These are phyloP conservation scores for Drosophila incognita DNA, from an alignment of 2,888 invertebrate genomes.

Conservation along the genomic window DNA sequence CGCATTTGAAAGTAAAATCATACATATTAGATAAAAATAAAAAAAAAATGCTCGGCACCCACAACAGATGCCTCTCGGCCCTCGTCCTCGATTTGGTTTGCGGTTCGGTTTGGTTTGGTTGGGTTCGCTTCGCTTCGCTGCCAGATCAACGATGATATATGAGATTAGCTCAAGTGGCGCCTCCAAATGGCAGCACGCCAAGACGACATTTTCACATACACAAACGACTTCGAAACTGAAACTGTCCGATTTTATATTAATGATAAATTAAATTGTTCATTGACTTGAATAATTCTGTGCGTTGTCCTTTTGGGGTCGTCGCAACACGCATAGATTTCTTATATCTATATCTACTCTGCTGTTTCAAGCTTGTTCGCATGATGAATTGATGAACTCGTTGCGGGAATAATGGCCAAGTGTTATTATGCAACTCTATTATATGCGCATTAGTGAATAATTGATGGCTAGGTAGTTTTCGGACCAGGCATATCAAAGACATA, in stretches of 20 bases:
- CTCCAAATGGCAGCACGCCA: constrained; percentile 74
- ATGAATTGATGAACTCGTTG: constrained; percentile 68
- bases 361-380: constrained; percentile 34
- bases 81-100: constrained; percentile 3
- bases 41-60: constrained; percentile 38
- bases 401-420: constrained; percentile 38
- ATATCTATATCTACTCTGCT: neutral
- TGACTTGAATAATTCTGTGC: constrained; percentile 80
- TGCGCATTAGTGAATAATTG: constrained; percentile 70
- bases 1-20: constrained; percentile 79
- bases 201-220: constrained; percentile 62
- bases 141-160: constrained; percentile 76
- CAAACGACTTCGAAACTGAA: constrained; percentile 17
- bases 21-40: constrained; percentile 73
- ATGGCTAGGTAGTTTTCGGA: constrained; percentile 44
- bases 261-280: constrained; percentile 82
- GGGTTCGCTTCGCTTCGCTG: constrained; percentile 34
- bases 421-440: constrained; percentile 73
- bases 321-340: constrained; percentile 57
- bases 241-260: constrained; percentile 79
- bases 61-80: constrained; percentile 36
- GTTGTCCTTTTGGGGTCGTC: constrained; percentile 64
- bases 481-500: constrained; percentile 23
- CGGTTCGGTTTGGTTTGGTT: constrained; percentile 4
- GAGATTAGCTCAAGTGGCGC: constrained; percentile 77